phyloP scores from a whole-genome alignment of 2,888 invertebrate species.

The Andrena bicolor region DNA sequence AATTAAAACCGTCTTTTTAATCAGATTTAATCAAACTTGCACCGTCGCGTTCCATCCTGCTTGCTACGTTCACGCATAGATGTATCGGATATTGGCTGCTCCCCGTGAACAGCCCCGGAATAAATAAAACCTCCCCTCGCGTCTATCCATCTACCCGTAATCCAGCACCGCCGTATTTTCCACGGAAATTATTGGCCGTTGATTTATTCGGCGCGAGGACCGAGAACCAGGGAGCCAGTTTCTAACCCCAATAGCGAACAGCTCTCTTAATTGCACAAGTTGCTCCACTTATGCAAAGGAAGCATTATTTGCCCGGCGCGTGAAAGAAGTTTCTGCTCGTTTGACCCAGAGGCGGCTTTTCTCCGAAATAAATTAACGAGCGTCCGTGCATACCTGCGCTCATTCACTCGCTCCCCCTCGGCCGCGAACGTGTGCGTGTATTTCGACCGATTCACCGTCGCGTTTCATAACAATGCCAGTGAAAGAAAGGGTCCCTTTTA shows the following conservation, averaged over 20 bases:
- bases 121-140: background rate
- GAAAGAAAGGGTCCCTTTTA: constrained; percentile 46
- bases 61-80: background rate
- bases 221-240: background rate
- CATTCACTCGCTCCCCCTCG: background rate
- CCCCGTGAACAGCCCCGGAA: background rate
- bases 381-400: constrained; percentile 37
- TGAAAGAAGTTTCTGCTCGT: constrained; percentile 24
- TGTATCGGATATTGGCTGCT: background rate
- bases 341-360: constrained; percentile 18
- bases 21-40: background rate
- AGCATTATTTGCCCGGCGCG: constrained; percentile 1
- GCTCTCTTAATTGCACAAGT: constrained; percentile 30
- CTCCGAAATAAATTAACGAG: constrained; percentile 53
- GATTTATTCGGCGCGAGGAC: background rate
- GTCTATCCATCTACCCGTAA: background rate
- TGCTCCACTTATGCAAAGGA: constrained; percentile 4
- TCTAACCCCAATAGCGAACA: background rate
- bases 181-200: background rate
- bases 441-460: constrained; percentile 18
- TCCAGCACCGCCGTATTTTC: background rate
- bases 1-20: background rate
- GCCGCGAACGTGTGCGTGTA: constrained; percentile 33
- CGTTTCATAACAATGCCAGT: constrained; percentile 39
- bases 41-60: background rate